Evolutionary conservation across 2,113 vertebrate genomes (phyloP).

Genomic region (Ramphastos sulfuratus): DNA sequence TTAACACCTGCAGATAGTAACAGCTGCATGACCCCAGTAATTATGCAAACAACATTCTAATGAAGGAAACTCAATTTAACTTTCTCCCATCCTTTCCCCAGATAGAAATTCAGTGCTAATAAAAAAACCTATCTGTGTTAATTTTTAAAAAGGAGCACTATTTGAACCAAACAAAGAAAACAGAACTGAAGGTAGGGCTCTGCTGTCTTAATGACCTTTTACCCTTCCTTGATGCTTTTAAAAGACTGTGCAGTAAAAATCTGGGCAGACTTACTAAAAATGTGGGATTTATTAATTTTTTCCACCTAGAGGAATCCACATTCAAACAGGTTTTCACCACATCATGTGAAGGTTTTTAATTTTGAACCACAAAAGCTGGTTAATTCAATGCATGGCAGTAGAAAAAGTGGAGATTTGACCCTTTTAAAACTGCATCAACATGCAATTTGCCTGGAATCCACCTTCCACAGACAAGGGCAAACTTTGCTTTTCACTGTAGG

Average conservation of each 20-base stretch:
- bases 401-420: neutral
- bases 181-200: neutral
- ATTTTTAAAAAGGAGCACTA: neutral
- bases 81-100: conserved; percentile 3
- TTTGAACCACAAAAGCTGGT: neutral
- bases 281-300: neutral
- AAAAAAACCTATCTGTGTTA: neutral
- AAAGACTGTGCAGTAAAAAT: neutral
- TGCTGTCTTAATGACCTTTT: neutral
- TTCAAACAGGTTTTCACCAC: neutral
- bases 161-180: neutral
- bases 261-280: neutral
- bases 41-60: conserved; percentile 46
- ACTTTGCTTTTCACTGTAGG: neutral
- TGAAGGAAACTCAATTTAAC: conserved; percentile 50
- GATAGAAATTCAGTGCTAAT: neutral
- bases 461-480: neutral
- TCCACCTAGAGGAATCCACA: neutral
- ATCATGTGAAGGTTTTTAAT: neutral
- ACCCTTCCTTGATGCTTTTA: neutral
- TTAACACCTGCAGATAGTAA: conserved; percentile 50
- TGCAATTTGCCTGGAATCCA: neutral
- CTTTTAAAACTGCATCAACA: neutral
- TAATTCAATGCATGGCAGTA: neutral
- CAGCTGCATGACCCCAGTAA: conserved; percentile 54